A percentile compares a stretch with the other conserved stretches of the same genome.
phyloP scores from a whole-genome alignment of 2,113 vertebrate species.

The Coptodon rendalli region DNA sequence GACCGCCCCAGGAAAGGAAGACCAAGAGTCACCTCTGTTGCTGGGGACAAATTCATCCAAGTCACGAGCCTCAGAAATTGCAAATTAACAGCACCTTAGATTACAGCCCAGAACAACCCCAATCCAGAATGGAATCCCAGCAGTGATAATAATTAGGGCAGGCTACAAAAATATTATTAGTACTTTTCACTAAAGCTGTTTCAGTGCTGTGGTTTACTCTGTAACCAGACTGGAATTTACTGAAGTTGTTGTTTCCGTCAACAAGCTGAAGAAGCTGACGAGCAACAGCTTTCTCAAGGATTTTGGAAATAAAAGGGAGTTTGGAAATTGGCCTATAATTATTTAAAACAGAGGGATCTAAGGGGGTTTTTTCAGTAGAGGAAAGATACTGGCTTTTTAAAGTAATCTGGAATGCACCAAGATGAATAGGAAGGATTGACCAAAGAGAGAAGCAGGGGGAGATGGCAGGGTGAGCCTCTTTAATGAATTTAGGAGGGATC shows the following conservation, averaged over 20 bases:
- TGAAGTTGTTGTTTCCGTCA: fast-evolving
- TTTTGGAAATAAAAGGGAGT: not conserved
- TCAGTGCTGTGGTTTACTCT: not conserved
- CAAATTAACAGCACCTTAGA: not conserved
- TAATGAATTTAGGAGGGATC: not conserved
- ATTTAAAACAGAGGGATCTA: not conserved
- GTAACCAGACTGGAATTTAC: not conserved
- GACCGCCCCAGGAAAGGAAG: not conserved
- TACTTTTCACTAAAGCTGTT: not conserved
- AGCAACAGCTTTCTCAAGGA: not conserved
- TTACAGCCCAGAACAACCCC: not conserved
- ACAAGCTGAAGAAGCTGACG: not conserved
- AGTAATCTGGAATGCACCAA: fast-evolving
- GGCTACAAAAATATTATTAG: not conserved
- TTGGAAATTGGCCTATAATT: not conserved
- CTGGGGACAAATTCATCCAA: not conserved
- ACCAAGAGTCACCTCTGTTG: fast-evolving
- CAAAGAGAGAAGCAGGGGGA: not conserved
- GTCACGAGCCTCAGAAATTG: not conserved
- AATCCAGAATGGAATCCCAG: not conserved
- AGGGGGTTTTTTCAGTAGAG: not conserved
- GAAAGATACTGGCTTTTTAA: not conserved
- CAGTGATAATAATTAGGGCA: not conserved
- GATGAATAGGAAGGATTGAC: not conserved
- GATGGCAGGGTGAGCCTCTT: not conserved